A percentile compares a stretch with the other conserved stretches of the same genome.
phyloP scores from a whole-genome alignment of 1,140 invertebrate genomes.

The Caenorhabditis brenneri region DNA sequence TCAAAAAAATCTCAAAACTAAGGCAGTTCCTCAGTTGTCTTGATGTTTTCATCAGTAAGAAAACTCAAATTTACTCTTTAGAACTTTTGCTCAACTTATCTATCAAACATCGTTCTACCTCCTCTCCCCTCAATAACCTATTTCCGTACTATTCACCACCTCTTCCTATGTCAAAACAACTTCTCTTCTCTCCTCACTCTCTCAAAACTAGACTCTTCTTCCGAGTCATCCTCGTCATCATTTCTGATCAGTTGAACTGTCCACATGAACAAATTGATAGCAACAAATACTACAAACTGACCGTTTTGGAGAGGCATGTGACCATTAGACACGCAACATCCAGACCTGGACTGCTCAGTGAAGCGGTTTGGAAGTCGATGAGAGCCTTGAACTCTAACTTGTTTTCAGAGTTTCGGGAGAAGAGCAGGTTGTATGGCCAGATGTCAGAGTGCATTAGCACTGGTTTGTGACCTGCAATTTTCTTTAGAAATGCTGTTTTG shows the following conservation, averaged over 20 bases:
- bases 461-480: neutral
- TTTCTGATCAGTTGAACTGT: slow-evolving; percentile 12
- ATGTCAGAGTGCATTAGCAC: slow-evolving; percentile 29
- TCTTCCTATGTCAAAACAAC: neutral
- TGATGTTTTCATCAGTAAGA: too few species aligned
- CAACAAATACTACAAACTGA: slow-evolving; percentile 3
- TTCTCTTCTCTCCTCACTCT: neutral
- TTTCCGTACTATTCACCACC: neutral
- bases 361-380: slow-evolving; percentile 28
- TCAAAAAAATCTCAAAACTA: too few species aligned
- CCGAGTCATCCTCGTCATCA: neutral
- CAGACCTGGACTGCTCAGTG: slow-evolving; percentile 4
- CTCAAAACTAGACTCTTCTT: neutral
- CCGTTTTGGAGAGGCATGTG: slow-evolving; percentile 25
- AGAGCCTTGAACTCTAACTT: slow-evolving; percentile 5
- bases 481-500: neutral
- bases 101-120: too few species aligned
- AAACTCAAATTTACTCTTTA: too few species aligned
- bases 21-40: too few species aligned
- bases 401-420: neutral
- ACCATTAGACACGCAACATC: neutral
- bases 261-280: neutral
- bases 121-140: neutral
- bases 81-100: neutral
- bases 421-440: slow-evolving; percentile 5